Conservation (phyloP, 2,888 invertebrate genomes). For the Euphydryas editha region DNA sequence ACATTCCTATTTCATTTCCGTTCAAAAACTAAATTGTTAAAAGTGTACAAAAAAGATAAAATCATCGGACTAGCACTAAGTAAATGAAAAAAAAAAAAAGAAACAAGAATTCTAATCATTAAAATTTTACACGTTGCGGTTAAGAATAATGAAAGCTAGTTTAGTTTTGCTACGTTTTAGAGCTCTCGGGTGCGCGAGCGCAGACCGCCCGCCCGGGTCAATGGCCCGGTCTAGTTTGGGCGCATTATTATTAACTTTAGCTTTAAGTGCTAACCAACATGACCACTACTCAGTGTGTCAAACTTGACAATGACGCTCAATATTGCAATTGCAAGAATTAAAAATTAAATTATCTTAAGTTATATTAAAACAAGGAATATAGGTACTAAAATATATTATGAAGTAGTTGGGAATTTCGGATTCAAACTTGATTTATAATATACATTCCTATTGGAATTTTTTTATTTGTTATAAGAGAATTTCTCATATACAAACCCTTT, state of each 20-base stretch:
- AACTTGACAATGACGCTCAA: slow-evolving; percentile 25
- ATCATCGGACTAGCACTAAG: slow-evolving; percentile 9
- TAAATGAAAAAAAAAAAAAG: background rate
- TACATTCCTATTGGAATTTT: slow-evolving; percentile 10
- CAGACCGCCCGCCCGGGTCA: slow-evolving; percentile 73
- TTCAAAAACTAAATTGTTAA: background rate
- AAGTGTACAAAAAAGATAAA: background rate
- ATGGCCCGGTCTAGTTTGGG: slow-evolving; percentile 82
- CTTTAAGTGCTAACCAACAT: slow-evolving; percentile 29
- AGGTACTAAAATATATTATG: background rate
- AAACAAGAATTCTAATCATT: slow-evolving; percentile 15
- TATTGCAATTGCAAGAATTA: slow-evolving; percentile 6
- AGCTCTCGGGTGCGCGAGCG: slow-evolving; percentile 68
- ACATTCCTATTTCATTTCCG: slow-evolving; percentile 12
- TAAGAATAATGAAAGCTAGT: slow-evolving; percentile 3
- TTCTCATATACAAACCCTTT: too few species aligned
- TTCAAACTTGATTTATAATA: background rate
- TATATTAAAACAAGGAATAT: background rate
- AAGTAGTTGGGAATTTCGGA: background rate
- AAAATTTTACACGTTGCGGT: slow-evolving; percentile 20
- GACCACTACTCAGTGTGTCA: slow-evolving; percentile 4
- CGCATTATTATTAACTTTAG: slow-evolving; percentile 77
- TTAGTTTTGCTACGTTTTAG: slow-evolving; percentile 65
- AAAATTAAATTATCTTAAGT: background rate
- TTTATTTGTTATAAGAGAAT: too few species aligned